A percentile compares a stretch with the other conserved stretches of the same genome.
These are phyloP conservation scores for Patagioenas fasciata DNA, from an alignment of 2,113 vertebrate genomes.

Conservation along the genomic window DNA sequence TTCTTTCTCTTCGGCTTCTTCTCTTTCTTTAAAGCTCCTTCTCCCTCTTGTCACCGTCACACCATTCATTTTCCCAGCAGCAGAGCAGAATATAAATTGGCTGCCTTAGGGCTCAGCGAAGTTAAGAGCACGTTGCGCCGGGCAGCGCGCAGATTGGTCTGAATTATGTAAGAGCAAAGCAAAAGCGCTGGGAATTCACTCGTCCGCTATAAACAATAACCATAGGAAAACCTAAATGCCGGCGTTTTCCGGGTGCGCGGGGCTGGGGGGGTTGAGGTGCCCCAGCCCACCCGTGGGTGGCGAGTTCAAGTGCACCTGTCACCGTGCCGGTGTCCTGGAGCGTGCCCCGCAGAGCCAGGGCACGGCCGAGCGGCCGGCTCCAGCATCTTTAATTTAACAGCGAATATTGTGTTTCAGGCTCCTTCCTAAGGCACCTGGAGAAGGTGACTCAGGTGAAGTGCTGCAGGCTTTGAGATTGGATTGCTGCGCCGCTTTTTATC, in stretches of 20 bases:
- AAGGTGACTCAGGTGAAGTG: not conserved
- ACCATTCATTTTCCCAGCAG: constrained; percentile 27
- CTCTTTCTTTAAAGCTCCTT: constrained; percentile 15
- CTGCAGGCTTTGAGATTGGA: not conserved
- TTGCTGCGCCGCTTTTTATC: not conserved
- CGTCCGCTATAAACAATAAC: constrained; percentile 49
- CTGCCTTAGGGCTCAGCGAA: constrained; percentile 48
- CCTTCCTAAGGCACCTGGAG: not conserved
- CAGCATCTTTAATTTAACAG: not conserved
- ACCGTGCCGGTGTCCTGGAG: too few relatives aligned
- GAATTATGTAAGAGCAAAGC: constrained; percentile 55
- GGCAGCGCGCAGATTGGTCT: constrained; percentile 13
- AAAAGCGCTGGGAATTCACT: not conserved
- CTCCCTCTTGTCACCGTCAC: not conserved
- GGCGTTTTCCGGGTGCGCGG: not conserved
- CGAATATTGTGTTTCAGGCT: not conserved
- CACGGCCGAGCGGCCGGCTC: not conserved
- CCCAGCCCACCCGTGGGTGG: too few relatives aligned
- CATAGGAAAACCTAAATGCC: constrained; percentile 31
- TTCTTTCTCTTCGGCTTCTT: constrained; percentile 6
- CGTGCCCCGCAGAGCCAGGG: too few relatives aligned
- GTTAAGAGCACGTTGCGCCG: not conserved
- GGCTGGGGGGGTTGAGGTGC: not conserved
- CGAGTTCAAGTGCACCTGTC: too few relatives aligned
- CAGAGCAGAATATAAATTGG: constrained; percentile 43